Evolutionary conservation across 2,113 vertebrate genomes (phyloP).

Genomic region (Leptobrachium leishanense): DNA sequence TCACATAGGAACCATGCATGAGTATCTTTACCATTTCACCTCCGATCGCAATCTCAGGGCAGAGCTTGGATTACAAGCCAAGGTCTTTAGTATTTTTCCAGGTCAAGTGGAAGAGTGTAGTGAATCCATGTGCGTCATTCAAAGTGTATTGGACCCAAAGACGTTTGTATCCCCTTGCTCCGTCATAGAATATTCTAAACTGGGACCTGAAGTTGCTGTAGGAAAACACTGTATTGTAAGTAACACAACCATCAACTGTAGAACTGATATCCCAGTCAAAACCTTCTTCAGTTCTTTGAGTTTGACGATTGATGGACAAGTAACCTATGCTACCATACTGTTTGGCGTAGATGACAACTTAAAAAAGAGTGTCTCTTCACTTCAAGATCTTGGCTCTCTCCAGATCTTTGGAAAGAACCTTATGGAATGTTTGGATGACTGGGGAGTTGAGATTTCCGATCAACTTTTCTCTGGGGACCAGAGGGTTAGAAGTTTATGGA

Average conservation of each 20-base stretch:
- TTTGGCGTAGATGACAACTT: slow-evolving; percentile 79
- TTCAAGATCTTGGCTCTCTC: slow-evolving; percentile 62
- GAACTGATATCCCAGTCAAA: slow-evolving; percentile 64
- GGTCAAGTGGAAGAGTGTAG: not conserved
- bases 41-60: slow-evolving; percentile 67
- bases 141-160: slow-evolving; percentile 71
- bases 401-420: slow-evolving; percentile 71
- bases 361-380: slow-evolving; percentile 67
- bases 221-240: slow-evolving; percentile 80
- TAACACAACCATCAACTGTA: slow-evolving; percentile 62
- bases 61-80: slow-evolving; percentile 74
- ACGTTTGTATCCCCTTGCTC: slow-evolving; percentile 70
- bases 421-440: slow-evolving; percentile 67
- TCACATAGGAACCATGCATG: slow-evolving; percentile 85
- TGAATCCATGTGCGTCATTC: slow-evolving; percentile 68
- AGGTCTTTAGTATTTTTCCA: slow-evolving; percentile 69
- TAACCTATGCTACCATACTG: slow-evolving; percentile 72
- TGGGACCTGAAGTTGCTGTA: slow-evolving; percentile 70
- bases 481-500: slow-evolving; percentile 77
- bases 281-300: slow-evolving; percentile 82
- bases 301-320: slow-evolving; percentile 55
- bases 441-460: slow-evolving; percentile 67
- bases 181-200: slow-evolving; percentile 81
- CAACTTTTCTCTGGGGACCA: slow-evolving; percentile 72
- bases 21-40: slow-evolving; percentile 86